Percentiles rank a stretch among this genome's conserved stretches.
Conservation (phyloP, 2,888 invertebrate species). For the Tiliacea citrago region DNA sequence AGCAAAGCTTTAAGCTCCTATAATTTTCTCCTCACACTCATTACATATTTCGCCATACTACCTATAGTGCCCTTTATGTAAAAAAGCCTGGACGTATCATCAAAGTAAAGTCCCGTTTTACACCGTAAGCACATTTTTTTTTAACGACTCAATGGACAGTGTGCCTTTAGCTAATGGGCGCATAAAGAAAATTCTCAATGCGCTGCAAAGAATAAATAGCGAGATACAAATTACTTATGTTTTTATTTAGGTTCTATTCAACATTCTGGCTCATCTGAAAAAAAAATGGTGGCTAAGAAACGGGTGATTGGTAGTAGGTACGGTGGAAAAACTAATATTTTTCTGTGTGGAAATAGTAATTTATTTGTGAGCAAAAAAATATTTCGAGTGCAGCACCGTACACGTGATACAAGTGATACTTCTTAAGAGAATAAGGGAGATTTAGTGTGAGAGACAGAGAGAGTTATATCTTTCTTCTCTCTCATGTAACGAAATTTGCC, state of each 20-base stretch:
- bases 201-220: conserved; percentile 39
- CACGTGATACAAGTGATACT: no score
- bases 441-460: no score
- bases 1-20: conserved; percentile 1
- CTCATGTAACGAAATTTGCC: no score
- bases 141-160: conserved; percentile 64
- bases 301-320: background rate
- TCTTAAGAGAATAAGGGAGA: no score
- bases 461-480: no score
- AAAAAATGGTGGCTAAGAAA: background rate
- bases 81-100: conserved; percentile 63
- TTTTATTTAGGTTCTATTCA: conserved; percentile 10
- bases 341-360: background rate
- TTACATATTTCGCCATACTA: conserved; percentile 3
- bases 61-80: conserved; percentile 21
- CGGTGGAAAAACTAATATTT: background rate
- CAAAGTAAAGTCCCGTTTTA: conserved; percentile 65
- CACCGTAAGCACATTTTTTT: conserved; percentile 59
- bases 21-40: conserved; percentile 23
- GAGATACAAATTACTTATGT: background rate
- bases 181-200: conserved; percentile 47
- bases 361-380: no score
- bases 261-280: background rate
- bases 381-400: no score
- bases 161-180: conserved; percentile 60